phyloP scores from a whole-genome alignment of 2,888 invertebrate genomes.

The Chorisops tibialis region DNA sequence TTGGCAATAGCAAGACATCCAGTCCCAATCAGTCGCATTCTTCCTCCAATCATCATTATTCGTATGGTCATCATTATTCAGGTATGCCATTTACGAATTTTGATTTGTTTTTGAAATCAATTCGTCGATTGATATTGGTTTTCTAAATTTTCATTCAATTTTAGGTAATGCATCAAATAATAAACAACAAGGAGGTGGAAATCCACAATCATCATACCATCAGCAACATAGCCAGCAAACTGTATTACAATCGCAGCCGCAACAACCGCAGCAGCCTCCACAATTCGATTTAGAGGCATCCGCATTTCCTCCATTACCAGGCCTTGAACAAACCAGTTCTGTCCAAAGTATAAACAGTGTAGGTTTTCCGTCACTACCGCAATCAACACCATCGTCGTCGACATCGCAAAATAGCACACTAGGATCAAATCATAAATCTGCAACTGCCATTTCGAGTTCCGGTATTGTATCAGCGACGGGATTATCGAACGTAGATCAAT shows the following conservation, averaged over 20 bases:
- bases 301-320: conserved; percentile 77
- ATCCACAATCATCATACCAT: conserved; percentile 35
- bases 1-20: conserved; percentile 7
- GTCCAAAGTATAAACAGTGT: conserved; percentile 34
- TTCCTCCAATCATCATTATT: conserved; percentile 29
- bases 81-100: conserved; percentile 10
- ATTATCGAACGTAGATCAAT: background rate
- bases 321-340: conserved; percentile 51
- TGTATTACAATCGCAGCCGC: conserved; percentile 45
- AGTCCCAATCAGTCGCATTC: conserved; percentile 15
- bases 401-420: conserved; percentile 9
- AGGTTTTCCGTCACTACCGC: conserved; percentile 37
- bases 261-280: conserved; percentile 54
- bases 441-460: conserved; percentile 25
- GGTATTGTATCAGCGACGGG: background rate
- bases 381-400: conserved; percentile 33
- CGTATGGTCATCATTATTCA: conserved; percentile 32
- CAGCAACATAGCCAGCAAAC: conserved; percentile 39
- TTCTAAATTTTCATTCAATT: no score
- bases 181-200: conserved; percentile 32
- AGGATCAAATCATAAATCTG: conserved; percentile 11
- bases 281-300: conserved; percentile 76
- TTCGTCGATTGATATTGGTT: background rate
- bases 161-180: conserved; percentile 24
- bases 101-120: background rate